Evolutionary conservation across 2,797 vertebrate species (phyloP).

Genomic region (Crax fasciolata): DNA sequence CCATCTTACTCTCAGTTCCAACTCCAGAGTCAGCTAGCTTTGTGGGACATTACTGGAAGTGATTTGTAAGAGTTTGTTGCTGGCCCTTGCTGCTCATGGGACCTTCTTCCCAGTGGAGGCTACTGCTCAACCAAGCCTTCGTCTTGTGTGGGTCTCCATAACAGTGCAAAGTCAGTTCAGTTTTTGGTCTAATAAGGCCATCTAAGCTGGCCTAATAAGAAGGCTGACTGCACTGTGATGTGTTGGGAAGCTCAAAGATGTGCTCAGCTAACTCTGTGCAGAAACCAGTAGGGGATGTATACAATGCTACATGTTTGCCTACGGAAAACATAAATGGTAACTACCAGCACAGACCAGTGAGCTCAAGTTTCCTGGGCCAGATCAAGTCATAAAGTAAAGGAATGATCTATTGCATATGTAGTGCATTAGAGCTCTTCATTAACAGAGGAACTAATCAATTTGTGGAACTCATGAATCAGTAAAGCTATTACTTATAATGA

Average conservation of each 20-base stretch:
- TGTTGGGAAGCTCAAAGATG: not conserved
- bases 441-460: slow-evolving; percentile 76
- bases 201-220: not conserved
- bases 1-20: fast-evolving
- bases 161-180: not conserved
- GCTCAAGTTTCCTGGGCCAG: not conserved
- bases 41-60: not conserved
- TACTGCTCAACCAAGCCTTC: not conserved
- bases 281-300: not conserved
- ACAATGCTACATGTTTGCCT: fast-evolving
- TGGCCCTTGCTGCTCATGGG: not conserved
- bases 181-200: not conserved
- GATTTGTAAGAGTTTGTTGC: not conserved
- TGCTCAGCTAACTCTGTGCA: not conserved
- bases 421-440: slow-evolving; percentile 76
- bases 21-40: not conserved
- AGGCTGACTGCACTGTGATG: not conserved
- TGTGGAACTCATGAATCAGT: slow-evolving; percentile 77
- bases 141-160: not conserved
- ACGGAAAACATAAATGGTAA: not conserved
- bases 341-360: not conserved
- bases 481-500: slow-evolving; percentile 71
- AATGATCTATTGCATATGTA: slow-evolving; percentile 54
- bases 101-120: not conserved
- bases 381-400: slow-evolving; percentile 55